These are phyloP conservation scores for Zaprionus taronus DNA, from an alignment of 1,140 invertebrate species.

Conservation along the genomic window DNA sequence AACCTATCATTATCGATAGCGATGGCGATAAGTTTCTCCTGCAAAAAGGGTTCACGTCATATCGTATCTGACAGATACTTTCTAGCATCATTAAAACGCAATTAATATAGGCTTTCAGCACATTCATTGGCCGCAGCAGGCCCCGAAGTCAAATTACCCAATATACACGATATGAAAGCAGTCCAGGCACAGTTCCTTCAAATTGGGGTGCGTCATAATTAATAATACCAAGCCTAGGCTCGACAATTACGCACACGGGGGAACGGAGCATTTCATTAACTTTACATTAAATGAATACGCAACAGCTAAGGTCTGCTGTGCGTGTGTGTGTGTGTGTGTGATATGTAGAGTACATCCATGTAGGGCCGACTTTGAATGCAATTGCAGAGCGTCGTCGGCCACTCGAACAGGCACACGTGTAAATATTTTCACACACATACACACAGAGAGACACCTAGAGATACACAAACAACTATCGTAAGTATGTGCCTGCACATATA, in stretches of 20 bases:
- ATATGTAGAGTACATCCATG: conserved; percentile 24
- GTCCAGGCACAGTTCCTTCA: neutral
- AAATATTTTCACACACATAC: conserved; percentile 31
- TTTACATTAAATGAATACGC: conserved; percentile 63
- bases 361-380: conserved; percentile 47
- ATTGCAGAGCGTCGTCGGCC: conserved; percentile 38
- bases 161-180: conserved; percentile 22
- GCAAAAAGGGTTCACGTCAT: conserved; percentile 49
- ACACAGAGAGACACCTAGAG: conserved; percentile 15
- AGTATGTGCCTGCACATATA: conserved; percentile 47
- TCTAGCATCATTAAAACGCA: conserved; percentile 77
- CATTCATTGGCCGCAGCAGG: conserved; percentile 45
- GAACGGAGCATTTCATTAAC: conserved; percentile 69
- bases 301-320: neutral
- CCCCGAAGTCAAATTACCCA: conserved; percentile 56
- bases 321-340: neutral
- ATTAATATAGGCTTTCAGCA: conserved; percentile 80
- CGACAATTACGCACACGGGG: conserved; percentile 50
- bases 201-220: conserved; percentile 79
- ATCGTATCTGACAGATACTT: conserved; percentile 28
- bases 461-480: neutral
- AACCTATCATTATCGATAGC: conserved; percentile 24
- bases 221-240: conserved; percentile 59
- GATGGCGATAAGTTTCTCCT: conserved; percentile 24
- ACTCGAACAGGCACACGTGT: conserved; percentile 58